A percentile compares a stretch with the other conserved stretches of the same genome.
These are phyloP conservation scores for Muschampia staudingeri DNA, from an alignment of 2,888 invertebrate species.

Conservation along the genomic window DNA sequence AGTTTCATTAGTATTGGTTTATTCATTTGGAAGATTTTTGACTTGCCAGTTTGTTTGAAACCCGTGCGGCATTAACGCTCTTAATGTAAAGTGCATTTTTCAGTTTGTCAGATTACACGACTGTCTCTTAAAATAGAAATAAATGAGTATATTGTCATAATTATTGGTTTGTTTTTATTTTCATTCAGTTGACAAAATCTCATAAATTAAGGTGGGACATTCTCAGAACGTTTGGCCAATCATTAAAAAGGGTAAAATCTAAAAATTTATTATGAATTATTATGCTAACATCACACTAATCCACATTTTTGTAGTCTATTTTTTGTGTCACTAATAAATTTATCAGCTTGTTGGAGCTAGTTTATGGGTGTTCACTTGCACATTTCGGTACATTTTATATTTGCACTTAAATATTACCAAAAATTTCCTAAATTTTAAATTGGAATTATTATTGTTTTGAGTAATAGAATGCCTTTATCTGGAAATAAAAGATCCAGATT, in stretches of 20 bases:
- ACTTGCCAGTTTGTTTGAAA: too few species aligned
- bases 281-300: slow-evolving; percentile 61
- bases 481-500: too few species aligned
- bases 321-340: not conserved
- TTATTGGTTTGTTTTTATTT: slow-evolving; percentile 88
- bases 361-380: not conserved
- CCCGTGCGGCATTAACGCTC: too few species aligned
- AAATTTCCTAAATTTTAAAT: too few species aligned
- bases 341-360: not conserved
- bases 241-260: slow-evolving; percentile 63
- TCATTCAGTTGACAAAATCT: slow-evolving; percentile 57
- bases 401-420: too few species aligned
- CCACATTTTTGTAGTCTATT: slow-evolving; percentile 18
- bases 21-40: too few species aligned
- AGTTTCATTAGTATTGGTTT: too few species aligned
- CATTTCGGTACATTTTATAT: not conserved
- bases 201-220: slow-evolving; percentile 66
- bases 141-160: slow-evolving; percentile 88
- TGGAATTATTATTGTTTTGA: too few species aligned
- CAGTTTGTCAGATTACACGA: slow-evolving; percentile 70
- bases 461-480: too few species aligned
- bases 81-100: slow-evolving; percentile 38
- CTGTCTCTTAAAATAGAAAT: slow-evolving; percentile 83
- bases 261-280: slow-evolving; percentile 62
- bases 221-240: slow-evolving; percentile 58